Evolutionary conservation across 2,113 vertebrate species (phyloP).

Genomic region (Platysteira castanea): DNA sequence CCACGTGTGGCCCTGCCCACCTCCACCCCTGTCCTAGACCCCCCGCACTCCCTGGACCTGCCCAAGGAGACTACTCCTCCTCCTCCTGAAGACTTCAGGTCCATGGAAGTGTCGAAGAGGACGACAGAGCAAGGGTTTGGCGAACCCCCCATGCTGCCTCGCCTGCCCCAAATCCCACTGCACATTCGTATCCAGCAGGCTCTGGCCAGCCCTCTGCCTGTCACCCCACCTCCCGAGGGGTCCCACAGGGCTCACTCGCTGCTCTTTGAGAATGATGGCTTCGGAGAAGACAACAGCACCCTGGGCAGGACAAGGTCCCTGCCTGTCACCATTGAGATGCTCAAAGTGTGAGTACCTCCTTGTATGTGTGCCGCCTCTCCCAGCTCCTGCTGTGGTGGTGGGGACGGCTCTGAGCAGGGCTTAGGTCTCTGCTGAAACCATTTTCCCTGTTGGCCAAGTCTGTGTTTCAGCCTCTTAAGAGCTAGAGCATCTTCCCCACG

Average conservation of each 20-base stretch:
- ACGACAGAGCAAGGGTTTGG: slow-evolving; percentile 69
- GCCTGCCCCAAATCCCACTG: slow-evolving; percentile 82
- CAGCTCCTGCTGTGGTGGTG: background rate
- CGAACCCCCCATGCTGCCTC: slow-evolving; percentile 66
- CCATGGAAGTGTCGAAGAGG: slow-evolving; percentile 14
- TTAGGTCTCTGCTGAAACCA: background rate
- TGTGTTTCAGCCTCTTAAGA: background rate
- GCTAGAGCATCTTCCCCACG: background rate
- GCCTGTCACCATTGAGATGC: slow-evolving; percentile 92
- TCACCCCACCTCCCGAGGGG: slow-evolving; percentile 82
- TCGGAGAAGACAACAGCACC: slow-evolving; percentile 75
- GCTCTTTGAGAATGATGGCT: slow-evolving; percentile 86
- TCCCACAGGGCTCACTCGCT: slow-evolving; percentile 87
- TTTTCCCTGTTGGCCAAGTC: background rate
- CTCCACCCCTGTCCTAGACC: slow-evolving; percentile 17
- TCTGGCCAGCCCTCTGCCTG: slow-evolving; percentile 85
- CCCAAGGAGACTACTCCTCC: slow-evolving; percentile 1
- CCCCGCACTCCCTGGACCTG: background rate
- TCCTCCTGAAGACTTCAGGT: slow-evolving; percentile 40
- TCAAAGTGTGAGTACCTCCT: slow-evolving; percentile 89
- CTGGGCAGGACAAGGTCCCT: slow-evolving; percentile 81
- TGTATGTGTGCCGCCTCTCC: accelerated
- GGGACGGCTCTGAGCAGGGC: background rate
- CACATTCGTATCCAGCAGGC: slow-evolving; percentile 98
- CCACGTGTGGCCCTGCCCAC: slow-evolving; percentile 20